These are phyloP conservation scores for Neuroscelio doddi DNA, from an alignment of 2,888 invertebrate genomes.

Conservation along the genomic window DNA sequence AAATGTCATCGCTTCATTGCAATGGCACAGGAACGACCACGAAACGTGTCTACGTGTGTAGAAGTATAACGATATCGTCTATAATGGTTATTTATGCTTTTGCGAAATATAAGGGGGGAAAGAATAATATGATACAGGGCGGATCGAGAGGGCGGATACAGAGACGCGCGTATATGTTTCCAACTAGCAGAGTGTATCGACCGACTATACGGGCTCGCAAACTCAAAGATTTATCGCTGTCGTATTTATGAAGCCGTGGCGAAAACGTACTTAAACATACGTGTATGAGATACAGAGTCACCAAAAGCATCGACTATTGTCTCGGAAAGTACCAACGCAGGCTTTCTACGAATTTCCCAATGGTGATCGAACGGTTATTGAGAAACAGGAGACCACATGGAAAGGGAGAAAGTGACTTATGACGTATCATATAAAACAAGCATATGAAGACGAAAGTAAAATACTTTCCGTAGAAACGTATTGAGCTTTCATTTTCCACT, in stretches of 20 bases:
- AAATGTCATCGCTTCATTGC: constrained; percentile 46
- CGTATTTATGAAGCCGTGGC: constrained; percentile 59
- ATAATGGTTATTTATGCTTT: constrained; percentile 61
- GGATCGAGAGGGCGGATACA: constrained; percentile 11
- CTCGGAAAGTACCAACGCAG: too few species aligned
- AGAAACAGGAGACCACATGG: too few species aligned
- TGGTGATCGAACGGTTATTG: too few species aligned
- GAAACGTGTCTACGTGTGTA: constrained; percentile 39
- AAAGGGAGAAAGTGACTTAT: too few species aligned
- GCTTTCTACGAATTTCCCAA: too few species aligned
- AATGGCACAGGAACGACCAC: constrained; percentile 10
- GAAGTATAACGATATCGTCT: constrained; percentile 47
- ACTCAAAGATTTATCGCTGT: constrained; percentile 59
- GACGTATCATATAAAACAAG: too few species aligned
- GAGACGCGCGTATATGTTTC: constrained; percentile 18
- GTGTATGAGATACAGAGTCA: neutral
- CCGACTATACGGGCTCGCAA: constrained; percentile 19
- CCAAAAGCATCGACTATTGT: neutral
- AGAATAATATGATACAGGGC: constrained; percentile 18
- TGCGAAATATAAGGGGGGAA: constrained; percentile 36
- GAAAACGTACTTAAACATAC: neutral
- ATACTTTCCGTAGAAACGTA: too few species aligned
- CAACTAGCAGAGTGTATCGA: neutral
- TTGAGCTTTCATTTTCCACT: too few species aligned
- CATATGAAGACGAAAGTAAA: too few species aligned